Conservation (phyloP, 2,113 vertebrate genomes). For the Gambusia holbrooki region DNA sequence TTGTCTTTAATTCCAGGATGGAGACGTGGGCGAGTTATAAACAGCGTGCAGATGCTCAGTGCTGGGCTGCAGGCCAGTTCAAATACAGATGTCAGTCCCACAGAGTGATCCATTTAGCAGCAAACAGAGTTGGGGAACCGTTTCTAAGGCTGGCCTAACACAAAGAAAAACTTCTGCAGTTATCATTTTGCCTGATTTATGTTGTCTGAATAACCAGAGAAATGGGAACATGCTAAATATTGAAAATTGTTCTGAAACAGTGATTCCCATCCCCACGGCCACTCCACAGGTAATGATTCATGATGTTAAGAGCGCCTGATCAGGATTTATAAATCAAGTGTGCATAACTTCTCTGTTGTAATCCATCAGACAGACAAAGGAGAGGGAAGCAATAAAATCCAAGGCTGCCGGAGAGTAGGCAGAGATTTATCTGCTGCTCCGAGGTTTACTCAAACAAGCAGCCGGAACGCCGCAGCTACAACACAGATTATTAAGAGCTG, state of each 20-base stretch:
- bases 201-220: constrained; percentile 15
- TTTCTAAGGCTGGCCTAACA: background rate
- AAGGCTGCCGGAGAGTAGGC: constrained; percentile 52
- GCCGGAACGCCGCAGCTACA: background rate
- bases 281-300: constrained; percentile 53
- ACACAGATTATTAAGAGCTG: constrained; percentile 2
- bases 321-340: constrained; percentile 66
- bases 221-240: constrained; percentile 45
- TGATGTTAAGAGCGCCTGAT: constrained; percentile 54
- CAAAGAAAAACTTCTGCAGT: background rate
- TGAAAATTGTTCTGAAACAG: constrained; percentile 35
- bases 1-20: constrained; percentile 40
- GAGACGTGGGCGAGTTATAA: constrained; percentile 47
- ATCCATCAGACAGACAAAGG: constrained; percentile 68
- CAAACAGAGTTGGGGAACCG: background rate
- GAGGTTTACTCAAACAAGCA: constrained; percentile 55
- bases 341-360: constrained; percentile 63
- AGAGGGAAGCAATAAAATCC: constrained; percentile 68
- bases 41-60: constrained; percentile 33
- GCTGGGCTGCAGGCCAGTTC: constrained; percentile 52
- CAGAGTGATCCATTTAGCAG: constrained; percentile 47
- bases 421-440: constrained; percentile 63
- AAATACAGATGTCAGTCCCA: constrained; percentile 65
- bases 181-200: background rate
- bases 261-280: constrained; percentile 30